Evolutionary conservation across 2,888 invertebrate species (phyloP), one percentile per base, ranked within the genome.

Genomic region (Zygothrica quintamaculata): DNA sequence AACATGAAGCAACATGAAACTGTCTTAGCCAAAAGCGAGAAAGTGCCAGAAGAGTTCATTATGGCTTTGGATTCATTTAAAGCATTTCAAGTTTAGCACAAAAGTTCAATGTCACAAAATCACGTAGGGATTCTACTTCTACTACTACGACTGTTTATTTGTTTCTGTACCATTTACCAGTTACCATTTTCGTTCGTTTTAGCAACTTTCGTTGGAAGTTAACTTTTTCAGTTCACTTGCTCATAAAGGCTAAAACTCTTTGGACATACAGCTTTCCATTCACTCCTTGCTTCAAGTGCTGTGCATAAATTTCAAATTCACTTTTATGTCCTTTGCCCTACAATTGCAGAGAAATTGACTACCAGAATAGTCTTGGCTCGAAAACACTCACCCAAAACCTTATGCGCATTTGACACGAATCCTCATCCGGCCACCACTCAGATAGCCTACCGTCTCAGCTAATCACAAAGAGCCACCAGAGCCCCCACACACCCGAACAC

Each of bases 221-320:
- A 29, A 47, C 47, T 42, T 18, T 34, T 33, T 29, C 12, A n/a
- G n/a, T n/a, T n/a, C n/a, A n/a, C n/a, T 34, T 29, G 31, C 15
- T 25, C 39, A 79, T 55, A 59, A 67, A 73, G 73, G 43, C 51
- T 51, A 16, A 71, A 62, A 76, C 34, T 60, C 43, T 40, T 62
- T 71, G 40, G 36, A 39, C 34, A 57, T 12, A 60, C 43, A 57
- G 50, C 29, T 43, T 29, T 42, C 51, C 18, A 48, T 52, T 40
- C 11, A 16, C 40, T 57, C 11, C 37, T 34, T 48, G 11, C 25
- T 47, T 34, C 29, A 59, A 65, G 65, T 68, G 67, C 50, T 70
- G 61, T 64, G 74, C 71, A 79, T 79, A 71, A 75, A 74, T 74
- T 86, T 74, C 68, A 52, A 76, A 84, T 87, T 71, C 71, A 64